Conservation (phyloP, 2,797 vertebrate genomes). For the Phrynocephalus forsythii region DNA sequence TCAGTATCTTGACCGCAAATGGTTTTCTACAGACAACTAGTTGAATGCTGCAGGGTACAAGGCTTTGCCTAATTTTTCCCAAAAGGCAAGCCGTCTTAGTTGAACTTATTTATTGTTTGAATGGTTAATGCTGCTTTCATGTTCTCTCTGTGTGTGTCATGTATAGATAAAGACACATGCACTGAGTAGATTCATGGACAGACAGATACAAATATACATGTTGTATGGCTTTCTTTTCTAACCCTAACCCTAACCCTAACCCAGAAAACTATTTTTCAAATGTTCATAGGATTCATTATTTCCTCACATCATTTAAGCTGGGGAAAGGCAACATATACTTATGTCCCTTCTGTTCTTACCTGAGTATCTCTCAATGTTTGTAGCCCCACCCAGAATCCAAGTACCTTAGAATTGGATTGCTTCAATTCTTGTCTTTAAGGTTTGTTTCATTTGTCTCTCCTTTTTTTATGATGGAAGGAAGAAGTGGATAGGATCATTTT, state of each 20-base stretch:
- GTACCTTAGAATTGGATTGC: constrained; percentile 6
- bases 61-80: too few relatives aligned
- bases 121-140: too few relatives aligned
- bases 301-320: not conserved
- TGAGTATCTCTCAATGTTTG: not conserved
- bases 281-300: not conserved
- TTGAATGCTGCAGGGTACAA: too few relatives aligned
- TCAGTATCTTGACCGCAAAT: too few relatives aligned
- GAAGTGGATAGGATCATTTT: not conserved
- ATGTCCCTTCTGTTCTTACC: not conserved
- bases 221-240: too few relatives aligned
- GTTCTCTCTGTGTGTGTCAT: not conserved
- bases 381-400: constrained; percentile 14
- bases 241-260: too few relatives aligned
- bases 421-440: not conserved
- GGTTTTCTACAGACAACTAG: too few relatives aligned
- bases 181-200: too few relatives aligned
- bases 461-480: constrained; percentile 13
- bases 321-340: not conserved
- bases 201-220: not conserved
- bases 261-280: too few relatives aligned
- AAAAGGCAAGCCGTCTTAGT: too few relatives aligned
- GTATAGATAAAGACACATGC: not conserved
- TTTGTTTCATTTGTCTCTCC: not conserved
- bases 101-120: too few relatives aligned